These are phyloP conservation scores for Serilophus lunatus DNA, from an alignment of 2,113 vertebrate species.

Conservation along the genomic window DNA sequence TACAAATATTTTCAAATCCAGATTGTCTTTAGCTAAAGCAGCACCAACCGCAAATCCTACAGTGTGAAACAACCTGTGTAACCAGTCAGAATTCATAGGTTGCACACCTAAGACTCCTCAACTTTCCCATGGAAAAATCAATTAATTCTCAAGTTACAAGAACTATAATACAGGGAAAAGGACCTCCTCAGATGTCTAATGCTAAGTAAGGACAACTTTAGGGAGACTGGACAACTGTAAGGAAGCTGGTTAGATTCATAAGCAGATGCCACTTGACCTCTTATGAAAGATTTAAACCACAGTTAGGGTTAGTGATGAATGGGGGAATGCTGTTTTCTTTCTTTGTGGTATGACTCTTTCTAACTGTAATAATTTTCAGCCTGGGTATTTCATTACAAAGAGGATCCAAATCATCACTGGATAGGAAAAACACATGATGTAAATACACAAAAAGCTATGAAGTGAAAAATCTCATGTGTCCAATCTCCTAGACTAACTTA, in stretches of 20 bases:
- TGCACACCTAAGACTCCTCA: background rate
- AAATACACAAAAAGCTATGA: background rate
- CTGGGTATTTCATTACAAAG: background rate
- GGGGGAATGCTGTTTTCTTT: background rate
- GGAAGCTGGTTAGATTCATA: background rate
- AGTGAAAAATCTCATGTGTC: background rate
- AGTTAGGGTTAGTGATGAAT: background rate
- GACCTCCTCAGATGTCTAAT: background rate
- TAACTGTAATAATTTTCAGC: background rate
- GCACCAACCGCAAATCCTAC: background rate
- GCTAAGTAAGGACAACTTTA: background rate
- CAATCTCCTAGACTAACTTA: background rate
- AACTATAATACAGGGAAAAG: background rate
- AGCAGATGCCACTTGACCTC: background rate
- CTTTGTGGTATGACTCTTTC: background rate
- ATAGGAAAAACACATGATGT: background rate
- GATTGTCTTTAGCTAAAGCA: background rate
- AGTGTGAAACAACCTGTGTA: accelerated
- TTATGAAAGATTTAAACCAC: background rate
- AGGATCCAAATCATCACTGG: background rate
- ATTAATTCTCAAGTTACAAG: background rate
- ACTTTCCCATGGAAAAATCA: background rate
- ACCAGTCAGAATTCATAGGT: background rate
- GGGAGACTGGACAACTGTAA: background rate
- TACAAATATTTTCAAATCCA: background rate